Percentiles rank a stretch among this genome's conserved stretches.
Conservation (phyloP, 2,797 vertebrate genomes). For the Gymnothorax reevesii region DNA sequence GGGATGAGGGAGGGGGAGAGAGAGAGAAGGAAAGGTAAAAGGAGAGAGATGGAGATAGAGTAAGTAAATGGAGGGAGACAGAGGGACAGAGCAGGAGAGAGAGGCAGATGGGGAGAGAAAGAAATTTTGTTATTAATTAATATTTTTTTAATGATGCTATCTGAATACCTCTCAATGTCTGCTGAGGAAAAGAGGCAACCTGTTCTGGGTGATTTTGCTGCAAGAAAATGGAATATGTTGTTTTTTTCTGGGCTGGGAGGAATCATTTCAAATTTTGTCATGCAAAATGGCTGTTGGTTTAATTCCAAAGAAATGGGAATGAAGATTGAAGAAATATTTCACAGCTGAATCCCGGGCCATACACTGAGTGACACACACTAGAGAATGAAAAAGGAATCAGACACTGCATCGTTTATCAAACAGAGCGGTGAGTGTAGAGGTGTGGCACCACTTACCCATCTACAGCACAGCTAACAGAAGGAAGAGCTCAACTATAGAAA, state of each 20-base stretch:
- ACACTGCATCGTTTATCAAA: not conserved
- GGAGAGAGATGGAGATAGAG: no score
- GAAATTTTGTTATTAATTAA: no score
- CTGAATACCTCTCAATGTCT: not conserved
- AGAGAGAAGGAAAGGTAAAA: no score
- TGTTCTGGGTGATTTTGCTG: not conserved
- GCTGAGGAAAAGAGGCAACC: not conserved
- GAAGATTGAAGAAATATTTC: slow-evolving; percentile 22
- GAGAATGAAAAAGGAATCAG: slow-evolving; percentile 23
- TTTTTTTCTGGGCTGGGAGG: not conserved
- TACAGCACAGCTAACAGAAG: not conserved
- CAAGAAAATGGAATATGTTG: not conserved
- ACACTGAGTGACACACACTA: slow-evolving; percentile 11
- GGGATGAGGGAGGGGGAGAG: no score
- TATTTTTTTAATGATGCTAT: not conserved
- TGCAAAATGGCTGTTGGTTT: slow-evolving; percentile 17
- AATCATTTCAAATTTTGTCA: not conserved
- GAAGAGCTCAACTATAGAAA: not conserved
- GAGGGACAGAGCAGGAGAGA: no score
- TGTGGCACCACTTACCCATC: not conserved
- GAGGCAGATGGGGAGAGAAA: no score
- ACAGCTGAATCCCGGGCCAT: not conserved
- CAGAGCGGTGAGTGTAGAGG: not conserved
- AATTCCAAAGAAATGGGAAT: not conserved
- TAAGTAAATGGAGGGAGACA: no score